Base-by-base conservation (phyloP, 1,140 invertebrate species). In the Aphelinus certus region DNA sequence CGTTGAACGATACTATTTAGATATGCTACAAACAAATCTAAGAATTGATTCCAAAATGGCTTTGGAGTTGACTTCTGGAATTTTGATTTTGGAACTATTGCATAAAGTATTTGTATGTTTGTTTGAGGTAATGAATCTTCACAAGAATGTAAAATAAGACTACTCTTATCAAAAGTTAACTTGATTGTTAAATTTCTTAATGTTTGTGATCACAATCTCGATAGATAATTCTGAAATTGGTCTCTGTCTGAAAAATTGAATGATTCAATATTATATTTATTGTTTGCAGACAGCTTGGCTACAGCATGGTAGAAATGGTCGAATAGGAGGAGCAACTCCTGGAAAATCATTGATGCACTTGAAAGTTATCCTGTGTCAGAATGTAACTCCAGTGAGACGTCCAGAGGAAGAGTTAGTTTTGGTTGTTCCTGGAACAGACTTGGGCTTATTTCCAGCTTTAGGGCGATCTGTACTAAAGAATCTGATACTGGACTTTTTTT, bases 261-360 rank as follows among this genome's bases (percentile, higher is more conserved):
- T 53, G 9, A 53, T 53, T 53, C 9, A 53, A 53, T 48, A 2
- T 4, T 49, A 64, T 71, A 87, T 88, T 65, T 80, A 26, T 26
- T 26, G 26, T 26, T 26, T 26, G 26, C 26, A 94, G 93, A 90
- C 92, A 48, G 86, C 91, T 64, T 94, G 92, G 88, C 83, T 94
- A 62, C 88, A 88, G 60, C 88, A 89, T 75, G 91, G 90, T 9
- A 85, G 89, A 57, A 88, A 89, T 48, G 91, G 90, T 1, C 84
- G 88, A 5, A 87, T 91, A 3, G 93, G 94, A 51, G 96, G 95
- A n/a, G 94, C 95, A 7, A 97, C 96, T 47, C 95, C 95, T 1
- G 96, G 96, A 1, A 97, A 97, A 88, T 91, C 91, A 6, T 81
- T 96, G 45, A 91, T 97, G 88, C 93, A 94, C 9, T 87, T 97